These are phyloP conservation scores for Phymastichus coffea DNA, from an alignment of 1,140 invertebrate species.

Conservation along the genomic window DNA sequence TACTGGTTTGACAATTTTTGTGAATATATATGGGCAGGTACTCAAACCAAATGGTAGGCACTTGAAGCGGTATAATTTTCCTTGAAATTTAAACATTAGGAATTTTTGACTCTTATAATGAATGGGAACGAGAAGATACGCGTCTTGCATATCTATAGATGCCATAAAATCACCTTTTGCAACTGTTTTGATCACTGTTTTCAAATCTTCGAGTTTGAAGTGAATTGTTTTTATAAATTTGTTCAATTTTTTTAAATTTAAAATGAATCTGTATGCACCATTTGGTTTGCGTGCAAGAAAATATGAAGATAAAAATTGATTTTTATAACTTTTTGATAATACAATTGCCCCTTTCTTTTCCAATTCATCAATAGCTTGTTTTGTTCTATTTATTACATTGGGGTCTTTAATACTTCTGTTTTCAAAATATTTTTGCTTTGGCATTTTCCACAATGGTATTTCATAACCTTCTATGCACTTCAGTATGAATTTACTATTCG, in stretches of 20 bases:
- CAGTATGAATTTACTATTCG: neutral
- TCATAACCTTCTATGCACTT: neutral
- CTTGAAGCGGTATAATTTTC: conserved; percentile 29
- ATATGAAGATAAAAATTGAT: conserved; percentile 1
- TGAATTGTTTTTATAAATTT: conserved; percentile 1
- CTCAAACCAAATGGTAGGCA: conserved; percentile 35
- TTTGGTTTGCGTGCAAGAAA: neutral
- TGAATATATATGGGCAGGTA: conserved; percentile 36
- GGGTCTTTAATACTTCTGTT: neutral
- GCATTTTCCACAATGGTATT: neutral
- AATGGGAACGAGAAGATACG: conserved; percentile 17
- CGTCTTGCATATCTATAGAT: conserved; percentile 3
- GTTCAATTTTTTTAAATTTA: neutral
- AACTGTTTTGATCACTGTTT: neutral
- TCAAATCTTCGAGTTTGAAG: conserved; percentile 1
- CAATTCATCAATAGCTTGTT: neutral
- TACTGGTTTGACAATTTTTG: conserved; percentile 22
- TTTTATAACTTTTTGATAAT: neutral
- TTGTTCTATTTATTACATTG: neutral
- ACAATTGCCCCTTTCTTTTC: conserved; percentile 1
- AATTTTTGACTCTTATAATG: neutral
- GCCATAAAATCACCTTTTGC: neutral
- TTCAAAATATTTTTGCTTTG: too few relatives aligned
- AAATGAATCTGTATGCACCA: neutral
- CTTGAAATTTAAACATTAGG: conserved; percentile 32